Evolutionary conservation across 2,797 vertebrate genomes (phyloP), one percentile per base, ranked within the genome.

Genomic region (Lates japonicus): DNA sequence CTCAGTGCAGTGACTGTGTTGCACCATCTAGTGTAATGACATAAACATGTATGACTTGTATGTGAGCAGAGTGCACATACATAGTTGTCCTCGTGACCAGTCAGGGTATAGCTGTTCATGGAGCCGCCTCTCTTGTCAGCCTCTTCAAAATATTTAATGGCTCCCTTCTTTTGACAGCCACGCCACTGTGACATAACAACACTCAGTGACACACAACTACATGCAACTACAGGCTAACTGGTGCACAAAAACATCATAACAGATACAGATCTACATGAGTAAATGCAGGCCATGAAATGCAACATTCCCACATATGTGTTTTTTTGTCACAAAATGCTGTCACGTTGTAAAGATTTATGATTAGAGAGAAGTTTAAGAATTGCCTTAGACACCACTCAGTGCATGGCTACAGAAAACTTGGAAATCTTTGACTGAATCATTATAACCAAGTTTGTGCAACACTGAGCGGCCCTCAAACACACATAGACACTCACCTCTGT

Each of bases 121-220:
- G 33, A 37, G 33, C 19, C 5, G 19, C 19, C 6, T 35, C 33
- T 59, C 57, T 19, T 20, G 0, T 66, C 2, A 10, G 76, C 61
- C 9, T 66, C 16, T 3, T 60, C 16, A 2, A 12, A 52, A 29
- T 66, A 72, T 44, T 29, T n/a, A n/a, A n/a, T n/a, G n/a, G n/a
- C n/a, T n/a, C n/a, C n/a, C n/a, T n/a, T n/a, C 44, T 0, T 14
- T 44, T 0, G 46, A 35, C 61, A 78, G 4, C 14, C 1, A n/a
- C 9, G 35, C 76, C 76, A 78, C 76, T 78, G 61, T n/a, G 11
- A 39, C 33, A 39, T 11, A 1, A 39, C 10, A n/a, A 20, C 55
- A 19, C 3, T 35, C 16, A 33, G 7, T 3, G 0, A 35, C 49
- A 37, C 16, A 44, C 48, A 20, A 4, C 37, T 35, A 73, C 25